phyloP scores from a whole-genome alignment of 2,113 vertebrate genomes.

The Chlorodrepanis virens region DNA sequence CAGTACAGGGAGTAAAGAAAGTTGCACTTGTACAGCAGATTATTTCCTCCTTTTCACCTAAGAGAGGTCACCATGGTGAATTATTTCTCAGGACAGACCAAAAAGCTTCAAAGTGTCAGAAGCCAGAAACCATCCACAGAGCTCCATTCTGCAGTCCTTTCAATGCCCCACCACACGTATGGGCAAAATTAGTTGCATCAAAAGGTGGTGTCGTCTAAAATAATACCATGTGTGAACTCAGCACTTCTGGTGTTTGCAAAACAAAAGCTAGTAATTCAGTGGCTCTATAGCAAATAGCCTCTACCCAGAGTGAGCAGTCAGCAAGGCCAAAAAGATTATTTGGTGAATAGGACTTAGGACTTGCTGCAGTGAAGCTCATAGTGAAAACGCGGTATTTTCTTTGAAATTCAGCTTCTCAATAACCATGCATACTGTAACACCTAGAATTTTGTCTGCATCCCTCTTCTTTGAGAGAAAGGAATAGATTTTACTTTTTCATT shows the following conservation, averaged over 20 bases:
- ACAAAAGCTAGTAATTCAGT: background rate
- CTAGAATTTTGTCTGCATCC: background rate
- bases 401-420: background rate
- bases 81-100: background rate
- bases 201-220: background rate
- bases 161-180: background rate
- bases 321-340: background rate
- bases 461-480: background rate
- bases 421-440: background rate
- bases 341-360: background rate
- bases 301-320: background rate
- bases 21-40: background rate
- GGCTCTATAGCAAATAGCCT: background rate
- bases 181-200: background rate
- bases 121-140: background rate
- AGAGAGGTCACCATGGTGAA: background rate
- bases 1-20: background rate
- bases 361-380: background rate
- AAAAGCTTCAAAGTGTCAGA: background rate
- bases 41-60: background rate
- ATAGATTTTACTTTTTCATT: background rate
- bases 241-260: background rate
- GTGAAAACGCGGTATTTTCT: background rate
- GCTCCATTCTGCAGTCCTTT: background rate
- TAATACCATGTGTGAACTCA: background rate